These are phyloP conservation scores for Poliocrania exsul DNA, from an alignment of 2,797 vertebrate genomes.

Conservation along the genomic window DNA sequence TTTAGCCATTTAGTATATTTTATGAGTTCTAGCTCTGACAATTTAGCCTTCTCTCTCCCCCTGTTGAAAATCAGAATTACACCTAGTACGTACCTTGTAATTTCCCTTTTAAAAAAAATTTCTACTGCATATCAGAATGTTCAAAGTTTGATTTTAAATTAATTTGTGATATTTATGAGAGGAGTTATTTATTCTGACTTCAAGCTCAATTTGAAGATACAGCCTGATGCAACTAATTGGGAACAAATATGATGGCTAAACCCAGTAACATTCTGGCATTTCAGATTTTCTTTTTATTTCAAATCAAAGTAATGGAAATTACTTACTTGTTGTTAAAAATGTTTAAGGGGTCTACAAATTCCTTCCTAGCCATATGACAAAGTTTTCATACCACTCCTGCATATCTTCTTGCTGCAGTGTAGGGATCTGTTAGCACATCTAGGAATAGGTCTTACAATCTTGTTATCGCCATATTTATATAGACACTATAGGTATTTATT, in stretches of 20 bases:
- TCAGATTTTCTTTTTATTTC: neutral
- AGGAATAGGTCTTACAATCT: neutral
- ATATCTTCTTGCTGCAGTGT: neutral
- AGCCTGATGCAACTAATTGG: neutral
- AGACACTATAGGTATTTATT: neutral
- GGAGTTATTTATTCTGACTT: neutral
- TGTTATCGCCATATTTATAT: neutral
- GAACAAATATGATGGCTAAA: neutral
- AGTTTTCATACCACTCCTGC: neutral
- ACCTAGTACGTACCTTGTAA: neutral
- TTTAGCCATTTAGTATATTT: neutral
- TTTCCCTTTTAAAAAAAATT: neutral
- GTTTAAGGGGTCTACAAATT: neutral
- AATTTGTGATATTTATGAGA: neutral
- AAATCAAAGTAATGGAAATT: neutral
- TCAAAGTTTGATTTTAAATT: neutral
- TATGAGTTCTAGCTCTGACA: neutral
- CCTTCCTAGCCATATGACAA: neutral
- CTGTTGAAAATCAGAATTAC: neutral
- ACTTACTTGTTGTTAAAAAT: neutral
- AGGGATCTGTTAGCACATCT: neutral
- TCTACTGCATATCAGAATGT: neutral
- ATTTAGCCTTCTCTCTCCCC: accelerated
- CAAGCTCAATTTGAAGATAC: neutral
- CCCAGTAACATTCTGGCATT: neutral